Percentiles rank a stretch among this genome's conserved stretches.
Conservation (phyloP, 2,888 invertebrate genomes). For the Aplocera efformata region DNA sequence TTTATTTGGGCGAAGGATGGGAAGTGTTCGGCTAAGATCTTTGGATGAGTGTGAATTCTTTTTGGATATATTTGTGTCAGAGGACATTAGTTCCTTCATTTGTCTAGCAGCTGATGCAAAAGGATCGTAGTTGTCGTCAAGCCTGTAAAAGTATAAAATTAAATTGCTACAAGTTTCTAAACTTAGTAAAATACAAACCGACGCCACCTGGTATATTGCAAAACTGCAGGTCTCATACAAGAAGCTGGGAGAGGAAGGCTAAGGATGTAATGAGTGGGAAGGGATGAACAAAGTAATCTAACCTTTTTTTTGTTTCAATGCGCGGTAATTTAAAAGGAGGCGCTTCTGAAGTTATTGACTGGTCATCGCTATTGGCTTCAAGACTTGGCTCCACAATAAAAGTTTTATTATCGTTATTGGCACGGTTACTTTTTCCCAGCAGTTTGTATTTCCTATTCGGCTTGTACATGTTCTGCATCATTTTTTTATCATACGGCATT, state of each 20-base stretch:
- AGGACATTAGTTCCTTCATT: slow-evolving; percentile 88
- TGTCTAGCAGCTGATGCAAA: slow-evolving; percentile 90
- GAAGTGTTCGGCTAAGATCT: slow-evolving; percentile 69
- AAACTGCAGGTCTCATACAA: slow-evolving; percentile 1
- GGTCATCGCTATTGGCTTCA: slow-evolving; percentile 54
- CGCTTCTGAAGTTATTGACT: slow-evolving; percentile 56
- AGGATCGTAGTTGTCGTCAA: slow-evolving; percentile 85
- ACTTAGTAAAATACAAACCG: background rate
- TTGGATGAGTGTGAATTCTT: slow-evolving; percentile 61
- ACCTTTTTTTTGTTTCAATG: slow-evolving; percentile 65
- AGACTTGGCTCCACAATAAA: slow-evolving; percentile 49
- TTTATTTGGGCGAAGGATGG: slow-evolving; percentile 61
- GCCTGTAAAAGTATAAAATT: slow-evolving; percentile 45
- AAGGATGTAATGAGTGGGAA: too few species aligned
- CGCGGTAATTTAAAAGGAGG: slow-evolving; percentile 71
- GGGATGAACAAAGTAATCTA: slow-evolving; percentile 38
- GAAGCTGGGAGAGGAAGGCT: slow-evolving; percentile 3
- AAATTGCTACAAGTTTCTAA: slow-evolving; percentile 1
- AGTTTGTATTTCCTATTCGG: slow-evolving; percentile 51
- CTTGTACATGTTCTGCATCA: slow-evolving; percentile 49
- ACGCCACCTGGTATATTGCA: background rate
- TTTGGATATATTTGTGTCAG: slow-evolving; percentile 79
- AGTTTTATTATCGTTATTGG: slow-evolving; percentile 52
- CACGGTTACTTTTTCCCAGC: slow-evolving; percentile 52
- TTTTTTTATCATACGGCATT: slow-evolving; percentile 45